A percentile compares a stretch with the other conserved stretches of the same genome.
These are phyloP conservation scores for Eupithecia subumbrata DNA, from an alignment of 2,888 invertebrate genomes.

Conservation along the genomic window DNA sequence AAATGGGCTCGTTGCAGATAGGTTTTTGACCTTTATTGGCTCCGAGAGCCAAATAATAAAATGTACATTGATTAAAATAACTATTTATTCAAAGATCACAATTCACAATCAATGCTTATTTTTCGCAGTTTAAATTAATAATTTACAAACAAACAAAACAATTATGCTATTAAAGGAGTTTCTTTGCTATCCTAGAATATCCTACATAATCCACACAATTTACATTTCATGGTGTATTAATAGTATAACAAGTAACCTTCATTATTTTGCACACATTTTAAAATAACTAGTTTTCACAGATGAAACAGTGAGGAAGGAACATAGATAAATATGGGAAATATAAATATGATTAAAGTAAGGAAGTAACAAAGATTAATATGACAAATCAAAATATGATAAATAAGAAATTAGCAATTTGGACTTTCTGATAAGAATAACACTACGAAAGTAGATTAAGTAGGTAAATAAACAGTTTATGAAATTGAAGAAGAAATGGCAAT, in stretches of 20 bases:
- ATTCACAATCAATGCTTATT: constrained; percentile 29
- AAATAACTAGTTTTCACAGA: neutral
- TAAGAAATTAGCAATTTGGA: neutral
- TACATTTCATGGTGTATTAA: neutral
- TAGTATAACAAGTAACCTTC: neutral
- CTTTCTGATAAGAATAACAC: neutral
- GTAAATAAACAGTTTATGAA: neutral
- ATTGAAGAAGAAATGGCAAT: neutral
- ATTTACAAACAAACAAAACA: constrained; percentile 29
- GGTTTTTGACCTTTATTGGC: constrained; percentile 55
- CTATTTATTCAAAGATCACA: constrained; percentile 31
- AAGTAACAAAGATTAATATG: neutral
- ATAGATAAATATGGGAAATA: neutral
- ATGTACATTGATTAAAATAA: neutral
- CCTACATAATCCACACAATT: neutral
- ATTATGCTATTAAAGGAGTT: constrained; percentile 10
- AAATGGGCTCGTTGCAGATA: constrained; percentile 63
- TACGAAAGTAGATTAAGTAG: neutral
- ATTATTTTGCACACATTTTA: neutral
- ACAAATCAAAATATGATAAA: neutral
- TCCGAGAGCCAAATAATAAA: constrained; percentile 14
- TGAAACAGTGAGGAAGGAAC: neutral
- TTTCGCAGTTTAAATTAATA: constrained; percentile 19
- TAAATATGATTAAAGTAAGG: neutral
- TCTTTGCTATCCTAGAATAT: constrained; percentile 13